Conservation (phyloP, 2,797 vertebrate genomes). For the Enteromius thamalakanensis region DNA sequence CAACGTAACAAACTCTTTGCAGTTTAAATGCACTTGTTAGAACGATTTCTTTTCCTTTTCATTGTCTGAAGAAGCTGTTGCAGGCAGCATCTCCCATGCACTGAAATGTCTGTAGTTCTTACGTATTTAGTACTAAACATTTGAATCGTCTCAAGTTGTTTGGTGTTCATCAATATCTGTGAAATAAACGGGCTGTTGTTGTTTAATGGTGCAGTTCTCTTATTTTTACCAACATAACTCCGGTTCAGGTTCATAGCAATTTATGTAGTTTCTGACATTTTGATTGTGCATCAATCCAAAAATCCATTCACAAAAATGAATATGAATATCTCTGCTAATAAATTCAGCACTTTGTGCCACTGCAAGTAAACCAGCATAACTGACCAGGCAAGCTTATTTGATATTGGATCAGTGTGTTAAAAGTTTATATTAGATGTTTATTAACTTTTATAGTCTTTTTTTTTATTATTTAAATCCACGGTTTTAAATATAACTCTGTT, state of each 20-base stretch:
- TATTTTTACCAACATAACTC: not conserved
- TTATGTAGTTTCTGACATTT: not conserved
- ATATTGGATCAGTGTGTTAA: not conserved
- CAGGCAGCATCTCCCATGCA: conserved; percentile 68
- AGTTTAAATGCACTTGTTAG: conserved; percentile 29
- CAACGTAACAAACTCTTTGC: not conserved
- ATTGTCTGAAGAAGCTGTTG: conserved; percentile 57
- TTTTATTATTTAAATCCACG: no score
- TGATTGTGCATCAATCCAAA: not conserved
- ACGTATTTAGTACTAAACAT: conserved; percentile 63
- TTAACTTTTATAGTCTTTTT: no score
- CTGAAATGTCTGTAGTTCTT: conserved; percentile 67
- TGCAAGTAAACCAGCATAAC: not conserved
- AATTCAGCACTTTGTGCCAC: not conserved
- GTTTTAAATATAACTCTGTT: not conserved
- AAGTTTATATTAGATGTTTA: not conserved
- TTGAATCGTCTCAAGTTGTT: conserved; percentile 62
- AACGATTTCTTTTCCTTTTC: conserved; percentile 29
- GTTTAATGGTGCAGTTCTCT: not conserved
- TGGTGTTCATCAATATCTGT: conserved; percentile 15
- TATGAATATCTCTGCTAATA: not conserved
- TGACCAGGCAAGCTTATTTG: not conserved
- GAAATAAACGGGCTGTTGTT: conserved; percentile 57
- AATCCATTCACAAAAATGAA: not conserved
- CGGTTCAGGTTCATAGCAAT: not conserved